Base-by-base conservation (phyloP, 2,113 vertebrate species). In the Neolamprologus cancellatus region DNA sequence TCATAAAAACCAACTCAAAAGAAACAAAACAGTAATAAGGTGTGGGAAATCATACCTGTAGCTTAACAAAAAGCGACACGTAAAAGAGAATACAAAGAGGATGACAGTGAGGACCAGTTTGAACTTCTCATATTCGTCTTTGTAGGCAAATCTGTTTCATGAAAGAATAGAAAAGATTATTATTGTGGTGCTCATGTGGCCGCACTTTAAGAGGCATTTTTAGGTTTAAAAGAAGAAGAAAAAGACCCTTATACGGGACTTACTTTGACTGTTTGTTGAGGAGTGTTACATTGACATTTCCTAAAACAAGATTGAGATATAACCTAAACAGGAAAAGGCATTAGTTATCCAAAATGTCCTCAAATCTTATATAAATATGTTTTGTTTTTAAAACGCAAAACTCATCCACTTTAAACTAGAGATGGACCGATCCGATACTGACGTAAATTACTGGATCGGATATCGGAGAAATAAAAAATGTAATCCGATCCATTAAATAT, bases 111-210 rank as follows among this genome's bases (percentile, higher is more conserved):
- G 96, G 95, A 97, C 96, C 90, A 99, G 97, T 87, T 99, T 99
- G 89, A 99, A 99, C 89, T 99, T 99, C 96, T 99, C 99, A 0
- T 99, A 99, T 90, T 99, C 98, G 1, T 98, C 98, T 93, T 99
- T 99, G 91, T 99, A 99, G 1, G 98, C 98, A 54, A 99, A 99
- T 94, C 99, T 99, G 93, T 53, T 52, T 1, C 6, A 14, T 17
- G 34, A 87, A 25, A 36, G n/a, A 20, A 79, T 61, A 9, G 17
- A 82, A 28, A 55, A 0, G 1, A 28, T 1, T 2, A 23, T 84
- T n/a, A 41, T 8, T 3, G 28, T 2, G 66, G 32, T 1, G 53
- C 5, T 3, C 23, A 53, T 14, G 4, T 1, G 5, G 39, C 5
- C 2, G 3, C 3, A 25, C 7, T 12, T 5, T 28, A 3, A 18